These are phyloP conservation scores for Caenorhabditis japonica DNA, from an alignment of 2,888 invertebrate species.

Conservation along the genomic window DNA sequence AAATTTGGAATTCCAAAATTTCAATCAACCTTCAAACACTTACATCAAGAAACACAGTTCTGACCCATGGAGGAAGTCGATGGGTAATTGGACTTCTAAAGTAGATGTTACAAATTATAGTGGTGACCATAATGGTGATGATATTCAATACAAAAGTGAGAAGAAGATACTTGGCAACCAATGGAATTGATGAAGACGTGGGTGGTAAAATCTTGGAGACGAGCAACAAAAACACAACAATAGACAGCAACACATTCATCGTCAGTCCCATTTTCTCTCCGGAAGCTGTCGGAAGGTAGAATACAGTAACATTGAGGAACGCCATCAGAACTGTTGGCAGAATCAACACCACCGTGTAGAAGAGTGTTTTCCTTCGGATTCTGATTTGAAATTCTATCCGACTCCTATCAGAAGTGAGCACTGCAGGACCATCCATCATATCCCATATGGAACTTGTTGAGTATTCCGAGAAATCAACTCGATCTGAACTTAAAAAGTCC, in stretches of 20 bases:
- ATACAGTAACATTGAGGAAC: constrained; percentile 97
- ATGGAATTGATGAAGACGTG: constrained; percentile 94
- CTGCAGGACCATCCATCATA: constrained; percentile 87
- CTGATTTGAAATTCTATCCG: constrained; percentile 75
- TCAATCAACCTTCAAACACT: constrained; percentile 4
- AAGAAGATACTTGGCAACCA: constrained; percentile 92
- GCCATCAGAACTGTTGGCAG: constrained; percentile 98
- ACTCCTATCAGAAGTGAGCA: constrained; percentile 86
- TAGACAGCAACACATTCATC: constrained; percentile 97
- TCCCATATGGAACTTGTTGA: constrained; percentile 93
- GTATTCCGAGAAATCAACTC: constrained; percentile 65
- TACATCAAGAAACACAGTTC: constrained; percentile 91
- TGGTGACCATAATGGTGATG: constrained; percentile 97
- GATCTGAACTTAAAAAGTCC: constrained; percentile 90
- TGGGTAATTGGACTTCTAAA: constrained; percentile 96
- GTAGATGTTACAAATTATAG: constrained; percentile 99
- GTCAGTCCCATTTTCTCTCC: constrained; percentile 81
- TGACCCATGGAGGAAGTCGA: constrained; percentile 96
- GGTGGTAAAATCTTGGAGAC: constrained; percentile 99
- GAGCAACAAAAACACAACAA: constrained; percentile 97
- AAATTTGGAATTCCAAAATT: too few relatives aligned
- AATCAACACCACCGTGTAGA: constrained; percentile 99
- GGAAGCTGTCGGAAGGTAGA: constrained; percentile 94
- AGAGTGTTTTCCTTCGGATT: constrained; percentile 88
- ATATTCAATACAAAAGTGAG: constrained; percentile 99